Conservation (phyloP, 2,113 vertebrate species). For the Gallinago jamesoni region DNA sequence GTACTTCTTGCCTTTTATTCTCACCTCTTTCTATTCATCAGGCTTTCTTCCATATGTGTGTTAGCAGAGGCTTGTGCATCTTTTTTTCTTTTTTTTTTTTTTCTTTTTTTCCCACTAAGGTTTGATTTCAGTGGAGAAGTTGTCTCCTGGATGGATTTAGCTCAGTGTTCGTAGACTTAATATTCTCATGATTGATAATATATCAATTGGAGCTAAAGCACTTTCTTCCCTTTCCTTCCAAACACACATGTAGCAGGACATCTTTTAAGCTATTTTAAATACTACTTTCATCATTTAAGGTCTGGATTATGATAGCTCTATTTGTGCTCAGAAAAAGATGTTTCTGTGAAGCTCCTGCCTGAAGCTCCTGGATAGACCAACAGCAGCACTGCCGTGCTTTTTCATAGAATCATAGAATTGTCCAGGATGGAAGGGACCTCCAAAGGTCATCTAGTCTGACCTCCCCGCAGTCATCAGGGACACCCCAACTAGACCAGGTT, state of each 20-base stretch:
- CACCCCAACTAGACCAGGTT: no score
- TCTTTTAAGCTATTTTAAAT: neutral
- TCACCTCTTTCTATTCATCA: neutral
- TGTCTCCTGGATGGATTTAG: neutral
- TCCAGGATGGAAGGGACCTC: no score
- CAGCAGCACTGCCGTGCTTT: accelerated
- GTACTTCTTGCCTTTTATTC: neutral
- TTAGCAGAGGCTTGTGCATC: neutral
- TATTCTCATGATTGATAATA: neutral
- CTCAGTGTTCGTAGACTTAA: neutral
- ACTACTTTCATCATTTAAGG: neutral
- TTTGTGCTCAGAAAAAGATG: neutral
- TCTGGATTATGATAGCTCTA: neutral
- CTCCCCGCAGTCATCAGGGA: no score
- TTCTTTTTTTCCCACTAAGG: neutral
- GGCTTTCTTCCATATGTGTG: neutral
- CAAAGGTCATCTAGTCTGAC: no score
- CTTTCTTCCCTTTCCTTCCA: neutral
- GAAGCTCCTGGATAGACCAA: neutral
- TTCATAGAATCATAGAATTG: no score
- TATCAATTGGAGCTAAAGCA: neutral
- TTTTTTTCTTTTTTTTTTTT: neutral
- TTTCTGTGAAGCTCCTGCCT: neutral
- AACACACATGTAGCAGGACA: accelerated
- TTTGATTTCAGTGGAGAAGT: neutral